Percentiles rank a stretch among this genome's conserved stretches.
Evolutionary conservation across 2,888 invertebrate genomes (phyloP).

Genomic region (Leptinotarsa rubiginosa): DNA sequence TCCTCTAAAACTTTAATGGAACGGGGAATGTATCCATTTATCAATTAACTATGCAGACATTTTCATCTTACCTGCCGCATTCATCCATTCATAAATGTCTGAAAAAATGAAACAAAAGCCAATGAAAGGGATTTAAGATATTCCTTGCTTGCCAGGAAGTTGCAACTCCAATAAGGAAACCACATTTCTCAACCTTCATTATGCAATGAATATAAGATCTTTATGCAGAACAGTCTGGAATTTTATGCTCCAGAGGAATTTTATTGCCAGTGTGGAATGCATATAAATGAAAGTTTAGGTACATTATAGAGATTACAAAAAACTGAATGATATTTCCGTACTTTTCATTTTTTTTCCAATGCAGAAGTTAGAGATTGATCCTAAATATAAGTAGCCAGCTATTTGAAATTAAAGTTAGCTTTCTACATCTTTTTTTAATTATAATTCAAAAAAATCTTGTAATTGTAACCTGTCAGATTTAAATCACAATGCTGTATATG

Average conservation of each 20-base stretch:
- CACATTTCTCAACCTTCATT: slow-evolving; percentile 12
- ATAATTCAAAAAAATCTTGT: no score
- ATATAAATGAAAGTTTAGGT: background rate
- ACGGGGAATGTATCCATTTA: no score
- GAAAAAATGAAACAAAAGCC: slow-evolving; percentile 15
- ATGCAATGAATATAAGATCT: slow-evolving; percentile 21
- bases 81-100: background rate
- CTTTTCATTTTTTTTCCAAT: background rate
- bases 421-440: no score
- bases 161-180: background rate
- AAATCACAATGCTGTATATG: no score
- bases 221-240: slow-evolving; percentile 23
- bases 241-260: background rate
- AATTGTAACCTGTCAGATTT: no score
- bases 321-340: background rate
- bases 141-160: slow-evolving; percentile 1
- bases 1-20: no score
- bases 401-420: no score
- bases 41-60: background rate
- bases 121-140: slow-evolving; percentile 22
- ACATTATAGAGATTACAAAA: background rate
- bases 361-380: no score
- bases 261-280: background rate
- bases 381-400: no score
- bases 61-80: background rate